Evolutionary conservation across 2,888 invertebrate species (phyloP).

Genomic region (Cerastis leucographa): DNA sequence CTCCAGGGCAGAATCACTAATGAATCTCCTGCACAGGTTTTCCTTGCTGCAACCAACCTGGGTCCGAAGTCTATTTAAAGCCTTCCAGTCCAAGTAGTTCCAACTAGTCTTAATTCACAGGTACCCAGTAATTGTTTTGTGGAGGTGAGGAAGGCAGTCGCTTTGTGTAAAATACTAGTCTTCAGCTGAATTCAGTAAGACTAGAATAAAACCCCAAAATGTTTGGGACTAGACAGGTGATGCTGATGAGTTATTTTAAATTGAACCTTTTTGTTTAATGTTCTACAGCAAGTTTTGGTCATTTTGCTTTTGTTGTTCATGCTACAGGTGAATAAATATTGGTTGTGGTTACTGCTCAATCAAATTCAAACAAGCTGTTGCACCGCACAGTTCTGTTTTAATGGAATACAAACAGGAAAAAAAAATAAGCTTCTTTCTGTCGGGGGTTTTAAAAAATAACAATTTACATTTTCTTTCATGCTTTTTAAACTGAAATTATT

Average conservation of each 20-base stretch:
- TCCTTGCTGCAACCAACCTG: too few relatives aligned
- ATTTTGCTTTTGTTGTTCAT: neutral
- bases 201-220: neutral
- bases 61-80: too few relatives aligned
- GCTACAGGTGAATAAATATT: slow-evolving; percentile 6
- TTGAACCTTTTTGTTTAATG: neutral
- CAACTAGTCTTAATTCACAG: neutral
- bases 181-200: neutral
- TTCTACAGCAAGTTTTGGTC: neutral
- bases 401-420: slow-evolving; percentile 20
- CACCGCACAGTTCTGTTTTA: slow-evolving; percentile 4
- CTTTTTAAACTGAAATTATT: too few relatives aligned
- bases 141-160: neutral
- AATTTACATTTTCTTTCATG: too few relatives aligned
- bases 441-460: too few relatives aligned
- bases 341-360: slow-evolving; percentile 2
- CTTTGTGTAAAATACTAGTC: neutral
- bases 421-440: too few relatives aligned
- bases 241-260: neutral
- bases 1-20: too few relatives aligned
- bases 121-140: neutral
- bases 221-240: neutral
- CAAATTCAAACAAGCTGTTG: neutral
- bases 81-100: too few relatives aligned
- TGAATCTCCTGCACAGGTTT: too few relatives aligned